Evolutionary conservation across 2,797 vertebrate genomes (phyloP).

Genomic region (Xenops minutus): DNA sequence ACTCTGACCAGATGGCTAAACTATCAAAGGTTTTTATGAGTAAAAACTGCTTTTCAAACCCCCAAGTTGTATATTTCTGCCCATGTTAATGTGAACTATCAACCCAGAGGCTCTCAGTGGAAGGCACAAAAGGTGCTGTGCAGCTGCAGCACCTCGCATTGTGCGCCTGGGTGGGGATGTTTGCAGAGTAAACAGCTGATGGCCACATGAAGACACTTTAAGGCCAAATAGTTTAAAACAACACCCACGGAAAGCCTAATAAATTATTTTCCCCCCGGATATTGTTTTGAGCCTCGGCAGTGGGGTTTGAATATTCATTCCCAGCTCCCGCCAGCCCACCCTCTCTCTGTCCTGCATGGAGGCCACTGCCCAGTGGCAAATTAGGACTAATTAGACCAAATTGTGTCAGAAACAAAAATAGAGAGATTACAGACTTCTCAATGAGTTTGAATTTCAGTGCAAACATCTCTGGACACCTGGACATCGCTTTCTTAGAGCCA

Average conservation of each 20-base stretch:
- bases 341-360: neutral
- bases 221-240: slow-evolving; percentile 68
- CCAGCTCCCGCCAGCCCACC: neutral
- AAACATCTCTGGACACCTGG: slow-evolving; percentile 15
- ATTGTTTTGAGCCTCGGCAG: slow-evolving; percentile 5
- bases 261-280: slow-evolving; percentile 59
- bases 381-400: slow-evolving; percentile 44
- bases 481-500: neutral
- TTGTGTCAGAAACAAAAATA: slow-evolving; percentile 40
- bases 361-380: neutral
- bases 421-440: neutral
- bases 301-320: neutral
- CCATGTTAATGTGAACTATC: slow-evolving; percentile 75
- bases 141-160: slow-evolving; percentile 61
- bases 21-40: slow-evolving; percentile 99
- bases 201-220: slow-evolving; percentile 73
- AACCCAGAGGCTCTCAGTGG: slow-evolving; percentile 68
- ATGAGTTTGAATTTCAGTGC: slow-evolving; percentile 18
- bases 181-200: slow-evolving; percentile 76
- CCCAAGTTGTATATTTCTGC: slow-evolving; percentile 74
- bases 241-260: slow-evolving; percentile 49
- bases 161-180: slow-evolving; percentile 56
- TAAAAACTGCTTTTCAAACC: slow-evolving; percentile 91
- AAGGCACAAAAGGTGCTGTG: slow-evolving; percentile 69
- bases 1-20: slow-evolving; percentile 97